These are phyloP conservation scores for Disparrhopalites patrizii DNA, from an alignment of 2,888 invertebrate species.

Conservation along the genomic window DNA sequence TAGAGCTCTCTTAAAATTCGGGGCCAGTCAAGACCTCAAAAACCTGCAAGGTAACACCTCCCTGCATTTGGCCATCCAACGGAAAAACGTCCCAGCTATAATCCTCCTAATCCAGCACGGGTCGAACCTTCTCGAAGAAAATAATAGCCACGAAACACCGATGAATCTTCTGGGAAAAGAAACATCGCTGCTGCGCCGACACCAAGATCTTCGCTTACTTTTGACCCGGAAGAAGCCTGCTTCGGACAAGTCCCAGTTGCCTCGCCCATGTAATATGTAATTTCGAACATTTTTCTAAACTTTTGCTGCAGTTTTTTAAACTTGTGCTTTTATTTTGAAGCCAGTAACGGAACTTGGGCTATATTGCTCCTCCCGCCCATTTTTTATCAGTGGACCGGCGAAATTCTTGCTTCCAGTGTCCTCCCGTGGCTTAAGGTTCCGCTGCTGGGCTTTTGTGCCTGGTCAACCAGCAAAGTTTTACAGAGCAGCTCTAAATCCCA, in stretches of 20 bases:
- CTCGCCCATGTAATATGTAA: no score
- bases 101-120: neutral
- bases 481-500: no score
- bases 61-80: neutral
- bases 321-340: no score
- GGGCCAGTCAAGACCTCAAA: neutral
- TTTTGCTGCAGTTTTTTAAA: no score
- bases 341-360: no score
- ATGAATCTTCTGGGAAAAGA: neutral
- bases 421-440: neutral
- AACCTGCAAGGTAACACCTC: neutral
- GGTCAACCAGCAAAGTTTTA: neutral
- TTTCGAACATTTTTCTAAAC: no score
- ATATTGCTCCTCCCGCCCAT: neutral
- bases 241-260: no score
- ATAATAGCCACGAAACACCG: neutral
- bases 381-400: neutral
- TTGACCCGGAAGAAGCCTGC: no score
- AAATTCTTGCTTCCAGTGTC: neutral
- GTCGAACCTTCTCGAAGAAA: neutral
- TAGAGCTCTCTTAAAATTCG: neutral
- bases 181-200: neutral
- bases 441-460: neutral
- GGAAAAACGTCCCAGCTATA: neutral
- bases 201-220: neutral